Evolutionary conservation across 2,888 invertebrate genomes (phyloP).

Genomic region (Euzophera pinguis): DNA sequence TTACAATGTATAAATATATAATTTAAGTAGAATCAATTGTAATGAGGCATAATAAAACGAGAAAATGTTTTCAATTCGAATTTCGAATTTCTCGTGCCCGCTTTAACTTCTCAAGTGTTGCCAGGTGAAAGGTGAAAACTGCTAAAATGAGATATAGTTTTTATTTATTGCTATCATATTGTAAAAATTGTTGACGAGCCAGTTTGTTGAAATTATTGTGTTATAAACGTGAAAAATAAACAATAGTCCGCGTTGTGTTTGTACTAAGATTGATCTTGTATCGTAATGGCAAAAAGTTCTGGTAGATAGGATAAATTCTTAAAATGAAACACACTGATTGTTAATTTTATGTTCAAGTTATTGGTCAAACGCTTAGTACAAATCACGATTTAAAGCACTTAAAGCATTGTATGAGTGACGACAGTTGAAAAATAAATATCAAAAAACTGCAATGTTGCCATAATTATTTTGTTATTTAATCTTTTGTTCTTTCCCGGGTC

Average conservation of each 20-base stretch:
- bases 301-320: neutral
- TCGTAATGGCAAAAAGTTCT: constrained; percentile 9
- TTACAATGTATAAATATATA: constrained; percentile 26
- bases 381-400: constrained; percentile 17
- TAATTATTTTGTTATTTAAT: constrained; percentile 13
- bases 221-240: constrained; percentile 12
- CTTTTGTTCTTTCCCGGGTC: neutral
- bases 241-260: constrained; percentile 19
- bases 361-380: constrained; percentile 20
- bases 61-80: constrained; percentile 9
- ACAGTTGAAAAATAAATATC: constrained; percentile 16
- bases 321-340: neutral
- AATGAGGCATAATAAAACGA: constrained; percentile 52
- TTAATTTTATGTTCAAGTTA: neutral
- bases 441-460: constrained; percentile 28
- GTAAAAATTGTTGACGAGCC: constrained; percentile 28
- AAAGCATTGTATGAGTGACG: constrained; percentile 19
- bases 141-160: constrained; percentile 33
- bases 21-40: constrained; percentile 60
- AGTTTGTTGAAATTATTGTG: constrained; percentile 25
- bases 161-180: constrained; percentile 39
- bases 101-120: constrained; percentile 29
- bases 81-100: constrained; percentile 5
- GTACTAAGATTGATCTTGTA: constrained; percentile 30
- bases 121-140: constrained; percentile 30